Conservation (phyloP, 2,113 vertebrate species). For the Ornithorhynchus anatinus region DNA sequence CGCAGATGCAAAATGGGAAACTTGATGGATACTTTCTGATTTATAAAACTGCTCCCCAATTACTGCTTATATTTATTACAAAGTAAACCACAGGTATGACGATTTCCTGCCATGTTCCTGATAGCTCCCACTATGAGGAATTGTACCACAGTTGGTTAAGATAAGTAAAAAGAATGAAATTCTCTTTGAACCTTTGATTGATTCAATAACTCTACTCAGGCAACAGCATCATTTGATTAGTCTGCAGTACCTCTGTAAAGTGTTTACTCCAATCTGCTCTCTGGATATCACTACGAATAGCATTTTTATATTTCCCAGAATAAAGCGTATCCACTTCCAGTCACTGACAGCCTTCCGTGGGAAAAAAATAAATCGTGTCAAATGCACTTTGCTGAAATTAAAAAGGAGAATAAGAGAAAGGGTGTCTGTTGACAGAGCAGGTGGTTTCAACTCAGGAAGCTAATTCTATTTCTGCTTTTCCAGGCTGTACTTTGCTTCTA, state of each 20-base stretch:
- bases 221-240: not conserved
- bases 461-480: conserved; percentile 12
- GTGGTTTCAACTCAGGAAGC: conserved; percentile 2
- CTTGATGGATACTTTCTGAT: not conserved
- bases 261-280: not conserved
- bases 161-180: conserved; percentile 14
- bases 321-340: not conserved
- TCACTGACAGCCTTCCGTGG: not conserved
- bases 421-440: not conserved
- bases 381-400: conserved; percentile 31
- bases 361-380: conserved; percentile 22
- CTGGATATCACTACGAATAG: conserved; percentile 7
- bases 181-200: conserved; percentile 5
- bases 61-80: not conserved
- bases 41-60: not conserved
- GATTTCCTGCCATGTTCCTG: not conserved
- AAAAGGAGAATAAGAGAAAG: conserved; percentile 20
- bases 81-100: not conserved
- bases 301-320: conserved; percentile 20
- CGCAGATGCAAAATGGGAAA: too few relatives aligned
- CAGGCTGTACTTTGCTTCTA: conserved; percentile 32
- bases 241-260: not conserved
- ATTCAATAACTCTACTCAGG: conserved; percentile 25
- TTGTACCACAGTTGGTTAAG: not conserved
- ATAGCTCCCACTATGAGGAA: conserved; percentile 3